Conservation (phyloP, 37 sponge, comb jelly and placozoan species). For the Spongia lamella region DNA sequence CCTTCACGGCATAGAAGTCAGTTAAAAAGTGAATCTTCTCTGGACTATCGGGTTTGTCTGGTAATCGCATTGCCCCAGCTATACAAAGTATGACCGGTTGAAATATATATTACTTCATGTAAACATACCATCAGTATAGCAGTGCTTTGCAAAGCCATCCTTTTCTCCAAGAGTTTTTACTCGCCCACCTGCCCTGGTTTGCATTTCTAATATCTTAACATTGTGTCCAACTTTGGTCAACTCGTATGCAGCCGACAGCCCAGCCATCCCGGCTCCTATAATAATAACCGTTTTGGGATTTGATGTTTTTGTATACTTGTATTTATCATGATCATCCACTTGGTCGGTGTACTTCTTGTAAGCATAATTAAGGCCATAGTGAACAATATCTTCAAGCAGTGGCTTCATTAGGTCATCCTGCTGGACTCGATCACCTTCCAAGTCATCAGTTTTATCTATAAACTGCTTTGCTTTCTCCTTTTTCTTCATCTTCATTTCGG, state of each 20-base stretch:
- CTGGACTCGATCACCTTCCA: constrained; percentile 7
- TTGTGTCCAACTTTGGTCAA: constrained; percentile 53
- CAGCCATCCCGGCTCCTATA: constrained; percentile 59
- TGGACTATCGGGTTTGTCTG: constrained; percentile 5
- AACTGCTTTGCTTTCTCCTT: too few species aligned
- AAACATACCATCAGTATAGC: constrained; percentile 44
- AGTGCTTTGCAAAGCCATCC: background rate
- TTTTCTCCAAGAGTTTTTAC: constrained; percentile 34
- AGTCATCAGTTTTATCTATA: too few species aligned
- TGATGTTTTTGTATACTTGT: background rate
- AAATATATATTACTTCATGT: background rate
- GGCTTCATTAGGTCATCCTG: constrained; percentile 53
- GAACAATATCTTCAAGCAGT: constrained; percentile 27
- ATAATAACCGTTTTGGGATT: constrained; percentile 42
- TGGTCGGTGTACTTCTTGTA: constrained; percentile 12
- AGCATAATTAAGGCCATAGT: constrained; percentile 38
- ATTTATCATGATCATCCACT: background rate
- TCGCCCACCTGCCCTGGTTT: constrained; percentile 53
- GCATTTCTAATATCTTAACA: constrained; percentile 54
- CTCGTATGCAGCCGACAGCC: constrained; percentile 63
- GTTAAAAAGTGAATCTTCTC: constrained; percentile 36
- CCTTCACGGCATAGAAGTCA: constrained; percentile 15
- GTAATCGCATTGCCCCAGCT: constrained; percentile 58
- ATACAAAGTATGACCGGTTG: background rate
- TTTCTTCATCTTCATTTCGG: too few species aligned